Conservation (phyloP, 2,113 vertebrate species). For the Melanocharis versteri region DNA sequence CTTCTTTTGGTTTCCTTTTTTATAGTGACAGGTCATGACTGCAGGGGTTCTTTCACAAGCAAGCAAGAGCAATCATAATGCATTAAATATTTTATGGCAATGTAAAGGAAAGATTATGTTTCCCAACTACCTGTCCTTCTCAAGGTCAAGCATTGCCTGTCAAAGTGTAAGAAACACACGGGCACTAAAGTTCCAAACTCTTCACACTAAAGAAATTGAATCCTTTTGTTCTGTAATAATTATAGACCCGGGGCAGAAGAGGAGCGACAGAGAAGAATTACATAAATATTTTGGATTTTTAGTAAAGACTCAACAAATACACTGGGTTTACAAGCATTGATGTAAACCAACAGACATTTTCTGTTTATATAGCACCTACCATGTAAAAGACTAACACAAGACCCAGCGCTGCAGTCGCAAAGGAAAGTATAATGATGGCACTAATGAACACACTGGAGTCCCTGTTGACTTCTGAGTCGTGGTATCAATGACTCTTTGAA, state of each 20-base stretch:
- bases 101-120: neutral
- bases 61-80: neutral
- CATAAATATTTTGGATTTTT: neutral
- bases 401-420: neutral
- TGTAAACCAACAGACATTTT: neutral
- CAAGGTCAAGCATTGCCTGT: neutral
- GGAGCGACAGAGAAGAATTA: neutral
- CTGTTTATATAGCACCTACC: neutral
- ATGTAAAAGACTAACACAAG: accelerated
- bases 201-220: neutral
- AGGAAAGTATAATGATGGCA: neutral
- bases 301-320: neutral
- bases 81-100: neutral
- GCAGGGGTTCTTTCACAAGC: neutral
- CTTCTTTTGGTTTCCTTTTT: neutral
- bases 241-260: neutral
- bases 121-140: neutral
- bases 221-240: neutral
- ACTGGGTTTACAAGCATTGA: neutral
- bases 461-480: neutral
- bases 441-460: neutral
- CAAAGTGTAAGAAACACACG: neutral
- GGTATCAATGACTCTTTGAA: neutral
- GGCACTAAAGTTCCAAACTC: neutral
- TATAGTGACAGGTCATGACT: neutral